A percentile compares a stretch with the other conserved stretches of the same genome.
These are phyloP conservation scores for Meiosimyza platycephala DNA, from an alignment of 2,888 invertebrate species.

Conservation along the genomic window DNA sequence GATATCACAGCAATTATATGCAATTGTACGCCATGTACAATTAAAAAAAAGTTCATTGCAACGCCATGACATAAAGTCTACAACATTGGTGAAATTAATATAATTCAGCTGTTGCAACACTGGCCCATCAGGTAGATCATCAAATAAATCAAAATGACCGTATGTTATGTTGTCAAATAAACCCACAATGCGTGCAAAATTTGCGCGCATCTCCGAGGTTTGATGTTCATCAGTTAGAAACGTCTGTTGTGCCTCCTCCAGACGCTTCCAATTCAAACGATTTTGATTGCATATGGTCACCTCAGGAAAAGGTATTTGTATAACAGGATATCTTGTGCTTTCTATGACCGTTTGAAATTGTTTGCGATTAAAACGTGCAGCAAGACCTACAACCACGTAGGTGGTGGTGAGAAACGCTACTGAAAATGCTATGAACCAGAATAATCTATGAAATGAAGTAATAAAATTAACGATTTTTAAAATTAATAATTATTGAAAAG, in stretches of 20 bases:
- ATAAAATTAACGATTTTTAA: not conserved
- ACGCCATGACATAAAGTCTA: slow-evolving; percentile 57
- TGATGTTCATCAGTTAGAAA: slow-evolving; percentile 50
- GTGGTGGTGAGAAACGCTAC: slow-evolving; percentile 52
- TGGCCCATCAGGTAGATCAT: slow-evolving; percentile 34
- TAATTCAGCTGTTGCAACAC: slow-evolving; percentile 51
- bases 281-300: slow-evolving; percentile 62
- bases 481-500: not conserved
- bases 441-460: slow-evolving; percentile 42
- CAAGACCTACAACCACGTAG: slow-evolving; percentile 53
- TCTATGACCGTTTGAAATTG: slow-evolving; percentile 60
- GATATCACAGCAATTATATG: slow-evolving; percentile 66
- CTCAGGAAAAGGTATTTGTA: slow-evolving; percentile 61
- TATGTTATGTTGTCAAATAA: slow-evolving; percentile 56
- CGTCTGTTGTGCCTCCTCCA: slow-evolving; percentile 48
- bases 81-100: slow-evolving; percentile 59
- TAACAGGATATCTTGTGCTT: slow-evolving; percentile 56
- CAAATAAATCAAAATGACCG: slow-evolving; percentile 53
- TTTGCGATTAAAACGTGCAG: slow-evolving; percentile 51
- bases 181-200: slow-evolving; percentile 53
- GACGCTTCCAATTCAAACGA: slow-evolving; percentile 62
- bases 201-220: slow-evolving; percentile 32
- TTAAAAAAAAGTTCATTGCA: slow-evolving; percentile 64
- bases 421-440: slow-evolving; percentile 54
- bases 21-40: slow-evolving; percentile 66